Conservation (phyloP, 1,140 invertebrate genomes). For the Tribolium madens region DNA sequence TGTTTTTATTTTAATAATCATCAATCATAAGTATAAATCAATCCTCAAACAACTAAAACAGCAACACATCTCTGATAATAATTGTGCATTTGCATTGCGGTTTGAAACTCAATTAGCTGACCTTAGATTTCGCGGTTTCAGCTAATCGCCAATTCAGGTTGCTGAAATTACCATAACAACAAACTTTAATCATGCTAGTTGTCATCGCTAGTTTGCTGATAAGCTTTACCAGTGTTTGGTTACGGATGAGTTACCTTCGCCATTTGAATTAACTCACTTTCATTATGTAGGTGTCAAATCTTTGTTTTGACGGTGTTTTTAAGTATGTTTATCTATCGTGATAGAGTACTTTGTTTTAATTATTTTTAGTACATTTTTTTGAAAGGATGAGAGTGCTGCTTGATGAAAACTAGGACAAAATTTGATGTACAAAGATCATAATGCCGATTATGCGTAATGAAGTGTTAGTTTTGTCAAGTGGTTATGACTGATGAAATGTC, state of each 20-base stretch:
- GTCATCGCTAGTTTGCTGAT: conserved; percentile 17
- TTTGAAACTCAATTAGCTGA: background rate
- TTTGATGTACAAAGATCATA: background rate
- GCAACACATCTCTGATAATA: background rate
- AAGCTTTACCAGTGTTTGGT: background rate
- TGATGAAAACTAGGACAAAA: background rate
- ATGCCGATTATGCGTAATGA: background rate
- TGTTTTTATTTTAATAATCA: background rate
- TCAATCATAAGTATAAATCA: too few species aligned
- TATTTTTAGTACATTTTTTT: background rate
- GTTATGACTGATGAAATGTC: background rate
- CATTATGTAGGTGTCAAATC: background rate
- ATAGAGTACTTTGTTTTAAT: too few species aligned
- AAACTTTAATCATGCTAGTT: conserved; percentile 10
- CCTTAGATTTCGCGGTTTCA: conserved; percentile 18
- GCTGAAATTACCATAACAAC: conserved; percentile 17
- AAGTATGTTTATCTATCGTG: too few species aligned
- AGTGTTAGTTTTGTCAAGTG: background rate
- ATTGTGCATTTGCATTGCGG: background rate
- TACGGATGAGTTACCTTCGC: background rate
- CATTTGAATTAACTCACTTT: background rate
- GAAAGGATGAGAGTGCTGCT: background rate
- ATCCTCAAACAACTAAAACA: too few species aligned
- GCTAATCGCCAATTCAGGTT: conserved; percentile 2
- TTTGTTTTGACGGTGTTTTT: too few species aligned